A percentile compares a stretch with the other conserved stretches of the same genome.
Evolutionary conservation across 2,888 invertebrate genomes (phyloP).

Genomic region (Boloria selene): DNA sequence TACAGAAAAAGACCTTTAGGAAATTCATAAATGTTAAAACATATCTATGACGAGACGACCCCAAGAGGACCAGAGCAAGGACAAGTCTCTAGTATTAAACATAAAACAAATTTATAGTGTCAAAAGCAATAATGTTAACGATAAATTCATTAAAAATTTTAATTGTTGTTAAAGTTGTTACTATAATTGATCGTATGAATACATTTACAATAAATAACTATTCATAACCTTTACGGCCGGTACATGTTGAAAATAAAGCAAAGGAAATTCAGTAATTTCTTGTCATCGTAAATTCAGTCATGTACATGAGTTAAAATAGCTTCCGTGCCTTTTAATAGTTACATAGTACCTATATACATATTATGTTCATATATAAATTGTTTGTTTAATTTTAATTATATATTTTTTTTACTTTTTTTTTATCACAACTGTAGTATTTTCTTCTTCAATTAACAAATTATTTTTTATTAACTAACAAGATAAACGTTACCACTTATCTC

Average conservation of each 20-base stretch:
- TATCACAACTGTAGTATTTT: no score
- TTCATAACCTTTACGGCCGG: slow-evolving; percentile 28
- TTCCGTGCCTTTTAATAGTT: slow-evolving; percentile 32
- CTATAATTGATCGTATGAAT: slow-evolving; percentile 20
- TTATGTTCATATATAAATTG: slow-evolving; percentile 13
- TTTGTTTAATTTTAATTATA: slow-evolving; percentile 14
- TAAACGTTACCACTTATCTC: no score
- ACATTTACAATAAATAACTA: slow-evolving; percentile 29
- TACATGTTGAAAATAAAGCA: slow-evolving; percentile 33
- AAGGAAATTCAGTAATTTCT: slow-evolving; percentile 41
- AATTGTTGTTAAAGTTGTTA: slow-evolving; percentile 16
- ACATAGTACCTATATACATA: not conserved
- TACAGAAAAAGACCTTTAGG: no score
- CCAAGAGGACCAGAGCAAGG: no score
- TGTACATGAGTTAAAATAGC: slow-evolving; percentile 31
- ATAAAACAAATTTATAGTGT: not conserved
- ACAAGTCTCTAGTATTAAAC: not conserved
- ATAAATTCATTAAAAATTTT: slow-evolving; percentile 8
- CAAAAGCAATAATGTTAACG: not conserved
- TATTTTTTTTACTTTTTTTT: not conserved
- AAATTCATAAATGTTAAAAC: no score
- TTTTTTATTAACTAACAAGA: no score
- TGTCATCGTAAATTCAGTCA: slow-evolving; percentile 41
- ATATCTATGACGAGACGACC: not conserved
- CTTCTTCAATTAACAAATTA: no score